Base-by-base conservation (phyloP, 2,113 vertebrate genomes). In the Nesoenas mayeri region DNA sequence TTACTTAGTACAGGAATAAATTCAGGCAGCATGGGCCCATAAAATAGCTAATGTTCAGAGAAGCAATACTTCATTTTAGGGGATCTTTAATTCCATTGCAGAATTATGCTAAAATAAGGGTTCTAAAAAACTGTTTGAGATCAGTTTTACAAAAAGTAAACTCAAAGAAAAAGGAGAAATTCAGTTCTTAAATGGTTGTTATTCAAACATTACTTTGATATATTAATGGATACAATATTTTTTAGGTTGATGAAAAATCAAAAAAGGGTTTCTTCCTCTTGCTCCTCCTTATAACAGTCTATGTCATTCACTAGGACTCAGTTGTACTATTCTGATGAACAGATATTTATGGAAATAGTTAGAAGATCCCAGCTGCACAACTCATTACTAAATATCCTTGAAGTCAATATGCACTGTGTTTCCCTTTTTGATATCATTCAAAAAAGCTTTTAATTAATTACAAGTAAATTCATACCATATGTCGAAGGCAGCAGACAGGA, bases 281-380 rank as follows among this genome's bases (percentile, higher is more conserved):
- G 7, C 60, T 62, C 24, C 9, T 79, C 6, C 25, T 81, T 91
- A 12, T 40, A 70, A 31, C 16, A 54, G 21, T 54, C 32, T 64
- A 8, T 74, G 38, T 79, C 11, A 57, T 75, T 91, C 44, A 58
- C 25, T 40, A 16, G 21, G 11, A 61, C 9, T 4, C 12, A 58
- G 8, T 11, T 89, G 50, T 77, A 34, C 36, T 72, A 2, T 73
- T 84, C 72, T 73, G 50, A 65, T 73, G 57, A 82, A 20, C 57
- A 67, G 36, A 74, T 50, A 40, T 48, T 96, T 79, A 69, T 19
- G 74, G 87, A 95, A 95, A 73, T 94, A 79, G 85, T 94, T 92
- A 89, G 72, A 86, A 86, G 32, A 81, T 56, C 80, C 69, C 86
- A 92, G 54, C 62, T 89, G 74, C n/a, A 31, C 36, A 50, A 10